Base-by-base conservation (phyloP, 2,113 vertebrate genomes). In the Bambusicola thoracicus region DNA sequence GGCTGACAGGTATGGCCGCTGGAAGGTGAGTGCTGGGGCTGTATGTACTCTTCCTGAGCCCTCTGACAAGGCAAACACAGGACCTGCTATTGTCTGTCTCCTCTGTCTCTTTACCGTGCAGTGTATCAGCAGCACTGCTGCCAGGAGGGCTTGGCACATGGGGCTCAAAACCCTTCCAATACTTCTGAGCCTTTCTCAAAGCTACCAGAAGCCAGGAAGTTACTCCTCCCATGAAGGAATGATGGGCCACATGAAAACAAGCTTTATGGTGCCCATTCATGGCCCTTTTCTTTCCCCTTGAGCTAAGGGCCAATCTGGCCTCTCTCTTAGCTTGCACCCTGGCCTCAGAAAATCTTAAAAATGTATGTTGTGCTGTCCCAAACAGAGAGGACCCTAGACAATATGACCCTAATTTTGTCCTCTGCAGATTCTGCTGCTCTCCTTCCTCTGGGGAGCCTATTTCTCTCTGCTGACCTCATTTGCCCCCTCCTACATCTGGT, bases 391-490 rank as follows among this genome's bases (percentile, higher is more conserved):
- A 11, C 32, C 34, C 1, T 1, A 13, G 24, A 8, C 75, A 46
- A 20, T n/a, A 51, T 41, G 12, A 81, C 70, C 44, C 17, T n/a
- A 1, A 46, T 73, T 58, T 73, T 87, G 16, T 14, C 55, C 25
- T 18, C 79, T 92, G 19, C 95, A 98, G 99, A 98, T 99, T 78
- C 97, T 99, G 92, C 95, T 98, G 24, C 96, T 98, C 8, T 99
- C 98, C 0, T 99, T 99, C 51, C 89, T 99, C 80, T 99, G 99
- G 99, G 98, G 98, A 25, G 95, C 98, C 13, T 99, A 99, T 93
- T 99, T 99, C 97, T 99, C 99, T 30, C 85, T 99, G 79, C 97
- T 99, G 90, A 99, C 99, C 7, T 99, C 99, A 0, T 99, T 99
- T 30, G 97, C 99, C 2, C 99, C 99, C 0, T 98, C 99, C 0